A percentile compares a stretch with the other conserved stretches of the same genome.
Evolutionary conservation across 2,113 vertebrate species (phyloP).

Genomic region (Hirundichthys speculiger): DNA sequence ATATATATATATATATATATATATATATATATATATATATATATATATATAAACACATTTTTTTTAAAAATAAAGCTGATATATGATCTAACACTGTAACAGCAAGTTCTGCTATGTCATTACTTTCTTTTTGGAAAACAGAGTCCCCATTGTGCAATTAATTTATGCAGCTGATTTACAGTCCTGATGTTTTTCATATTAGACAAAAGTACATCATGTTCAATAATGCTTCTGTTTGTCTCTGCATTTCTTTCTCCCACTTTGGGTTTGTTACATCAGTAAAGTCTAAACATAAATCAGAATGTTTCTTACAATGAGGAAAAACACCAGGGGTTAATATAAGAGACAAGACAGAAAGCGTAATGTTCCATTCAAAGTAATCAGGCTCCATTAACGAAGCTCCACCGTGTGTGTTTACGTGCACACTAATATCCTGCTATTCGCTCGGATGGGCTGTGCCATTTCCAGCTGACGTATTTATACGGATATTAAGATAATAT

Average conservation of each 20-base stretch:
- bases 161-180: background rate
- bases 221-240: background rate
- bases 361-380: constrained; percentile 48
- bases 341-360: constrained; percentile 29
- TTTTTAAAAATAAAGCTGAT: no score
- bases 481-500: background rate
- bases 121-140: background rate
- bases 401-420: constrained; percentile 15
- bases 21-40: no score
- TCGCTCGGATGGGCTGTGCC: background rate
- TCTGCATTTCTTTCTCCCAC: background rate
- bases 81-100: no score
- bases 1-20: no score
- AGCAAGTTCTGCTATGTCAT: no score
- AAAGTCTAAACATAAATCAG: constrained; percentile 28
- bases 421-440: constrained; percentile 22
- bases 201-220: constrained; percentile 16
- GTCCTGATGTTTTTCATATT: constrained; percentile 12
- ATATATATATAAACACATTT: no score
- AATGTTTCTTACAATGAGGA: constrained; percentile 12
- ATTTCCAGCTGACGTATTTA: constrained; percentile 8
- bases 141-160: background rate
- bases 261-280: constrained; percentile 17
- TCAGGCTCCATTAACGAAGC: constrained; percentile 36
- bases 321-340: constrained; percentile 47